These are phyloP conservation scores for Papilio glaucus DNA, from an alignment of 1,140 invertebrate species.

Conservation along the genomic window DNA sequence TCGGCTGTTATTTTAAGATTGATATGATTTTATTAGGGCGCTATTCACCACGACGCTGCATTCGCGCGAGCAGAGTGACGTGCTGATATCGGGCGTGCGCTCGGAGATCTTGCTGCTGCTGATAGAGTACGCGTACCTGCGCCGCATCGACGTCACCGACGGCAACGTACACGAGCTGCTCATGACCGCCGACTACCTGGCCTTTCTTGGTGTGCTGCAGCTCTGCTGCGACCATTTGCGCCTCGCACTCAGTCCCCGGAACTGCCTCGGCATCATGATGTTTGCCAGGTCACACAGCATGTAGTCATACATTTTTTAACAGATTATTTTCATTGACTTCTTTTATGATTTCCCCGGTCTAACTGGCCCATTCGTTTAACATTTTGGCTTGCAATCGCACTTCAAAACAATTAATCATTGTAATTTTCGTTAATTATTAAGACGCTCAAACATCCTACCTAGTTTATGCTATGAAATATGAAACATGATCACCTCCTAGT, in stretches of 20 bases:
- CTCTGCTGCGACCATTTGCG: conserved; percentile 90
- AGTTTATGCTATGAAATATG: too few relatives aligned
- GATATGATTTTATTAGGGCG: conserved; percentile 75
- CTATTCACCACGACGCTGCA: conserved; percentile 93
- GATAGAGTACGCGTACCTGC: conserved; percentile 92
- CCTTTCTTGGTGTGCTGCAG: conserved; percentile 90
- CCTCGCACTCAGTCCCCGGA: conserved; percentile 86
- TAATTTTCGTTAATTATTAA: too few relatives aligned
- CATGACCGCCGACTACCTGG: conserved; percentile 90
- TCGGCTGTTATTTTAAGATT: background rate
- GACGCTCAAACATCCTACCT: too few relatives aligned
- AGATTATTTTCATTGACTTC: background rate
- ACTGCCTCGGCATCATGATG: conserved; percentile 92
- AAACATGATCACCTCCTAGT: too few relatives aligned
- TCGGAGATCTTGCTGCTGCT: conserved; percentile 89
- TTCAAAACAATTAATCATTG: conserved; percentile 22
- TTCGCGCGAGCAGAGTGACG: conserved; percentile 86
- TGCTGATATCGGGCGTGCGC: conserved; percentile 90
- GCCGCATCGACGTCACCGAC: conserved; percentile 87
- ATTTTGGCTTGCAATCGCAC: too few relatives aligned
- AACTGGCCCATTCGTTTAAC: too few relatives aligned
- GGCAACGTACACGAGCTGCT: conserved; percentile 91
- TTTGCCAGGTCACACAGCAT: conserved; percentile 86
- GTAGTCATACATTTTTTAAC: conserved; percentile 35
- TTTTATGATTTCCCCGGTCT: background rate